Percentiles rank a stretch among this genome's conserved stretches.
Evolutionary conservation across 2,113 vertebrate genomes (phyloP).

Genomic region (Protobothrops mucrosquamatus): DNA sequence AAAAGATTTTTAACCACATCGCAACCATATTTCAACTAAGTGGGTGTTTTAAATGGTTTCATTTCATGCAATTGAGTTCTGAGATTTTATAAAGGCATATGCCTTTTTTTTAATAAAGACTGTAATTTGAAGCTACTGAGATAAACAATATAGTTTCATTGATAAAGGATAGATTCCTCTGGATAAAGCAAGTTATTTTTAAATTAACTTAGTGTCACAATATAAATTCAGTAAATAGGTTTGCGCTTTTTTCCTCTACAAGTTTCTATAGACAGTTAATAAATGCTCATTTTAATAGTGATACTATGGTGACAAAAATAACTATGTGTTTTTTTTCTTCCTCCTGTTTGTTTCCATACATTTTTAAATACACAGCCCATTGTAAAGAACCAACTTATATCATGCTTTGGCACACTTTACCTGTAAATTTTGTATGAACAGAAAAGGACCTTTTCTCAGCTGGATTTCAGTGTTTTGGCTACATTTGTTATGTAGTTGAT

Average conservation of each 20-base stretch:
- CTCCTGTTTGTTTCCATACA: slow-evolving; percentile 54
- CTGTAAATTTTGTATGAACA: slow-evolving; percentile 61
- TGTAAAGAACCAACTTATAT: slow-evolving; percentile 60
- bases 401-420: slow-evolving; percentile 54
- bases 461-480: slow-evolving; percentile 59
- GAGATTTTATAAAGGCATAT: slow-evolving; percentile 52
- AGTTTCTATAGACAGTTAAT: slow-evolving; percentile 48
- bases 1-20: slow-evolving; percentile 52
- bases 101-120: slow-evolving; percentile 30
- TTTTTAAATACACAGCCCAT: slow-evolving; percentile 57
- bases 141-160: slow-evolving; percentile 25
- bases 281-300: slow-evolving; percentile 48
- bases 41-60: slow-evolving; percentile 37
- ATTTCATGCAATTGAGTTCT: slow-evolving; percentile 24
- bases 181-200: background rate
- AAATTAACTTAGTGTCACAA: background rate
- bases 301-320: slow-evolving; percentile 49
- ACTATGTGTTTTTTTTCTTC: slow-evolving; percentile 52
- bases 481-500: slow-evolving; percentile 51
- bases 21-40: slow-evolving; percentile 53
- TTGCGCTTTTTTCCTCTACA: slow-evolving; percentile 30
- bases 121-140: slow-evolving; percentile 29
- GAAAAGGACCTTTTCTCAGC: slow-evolving; percentile 60
- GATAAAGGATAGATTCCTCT: background rate
- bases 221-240: background rate